Percentiles rank a stretch among this genome's conserved stretches.
Conservation (phyloP, 2,797 vertebrate species). For the Scarus forsteni region DNA sequence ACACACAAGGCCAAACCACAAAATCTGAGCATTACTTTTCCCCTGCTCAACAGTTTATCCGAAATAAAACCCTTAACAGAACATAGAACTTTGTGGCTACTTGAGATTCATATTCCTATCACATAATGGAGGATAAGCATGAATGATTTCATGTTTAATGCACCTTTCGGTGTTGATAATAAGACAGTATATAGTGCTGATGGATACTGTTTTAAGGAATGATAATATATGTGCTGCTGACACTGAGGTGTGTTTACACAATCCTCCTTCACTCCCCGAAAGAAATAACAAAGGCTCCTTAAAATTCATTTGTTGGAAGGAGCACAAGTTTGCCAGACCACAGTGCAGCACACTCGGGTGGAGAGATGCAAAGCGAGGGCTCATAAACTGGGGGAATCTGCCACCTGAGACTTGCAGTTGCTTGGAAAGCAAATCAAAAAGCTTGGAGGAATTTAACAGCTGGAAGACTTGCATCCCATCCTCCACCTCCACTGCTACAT, state of each 20-base stretch:
- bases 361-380: conserved; percentile 54
- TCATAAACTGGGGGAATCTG: conserved; percentile 76
- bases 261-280: conserved; percentile 25
- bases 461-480: conserved; percentile 74
- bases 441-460: conserved; percentile 75
- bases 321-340: conserved; percentile 55
- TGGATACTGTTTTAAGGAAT: conserved; percentile 56
- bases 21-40: conserved; percentile 51
- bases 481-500: conserved; percentile 62
- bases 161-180: conserved; percentile 71
- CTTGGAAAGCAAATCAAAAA: conserved; percentile 75
- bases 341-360: conserved; percentile 59
- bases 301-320: conserved; percentile 64
- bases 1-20: conserved; percentile 65
- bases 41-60: conserved; percentile 61
- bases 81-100: conserved; percentile 77
- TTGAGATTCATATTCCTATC: conserved; percentile 71
- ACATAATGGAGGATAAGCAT: conserved; percentile 70
- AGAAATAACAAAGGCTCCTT: conserved; percentile 56
- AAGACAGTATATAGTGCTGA: conserved; percentile 71
- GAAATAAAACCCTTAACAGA: conserved; percentile 66
- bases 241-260: conserved; percentile 50
- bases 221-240: conserved; percentile 58
- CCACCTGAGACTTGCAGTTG: conserved; percentile 80
- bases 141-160: conserved; percentile 61